Evolutionary conservation across 2,113 vertebrate genomes (phyloP).

Genomic region (Dipodomys spectabilis): DNA sequence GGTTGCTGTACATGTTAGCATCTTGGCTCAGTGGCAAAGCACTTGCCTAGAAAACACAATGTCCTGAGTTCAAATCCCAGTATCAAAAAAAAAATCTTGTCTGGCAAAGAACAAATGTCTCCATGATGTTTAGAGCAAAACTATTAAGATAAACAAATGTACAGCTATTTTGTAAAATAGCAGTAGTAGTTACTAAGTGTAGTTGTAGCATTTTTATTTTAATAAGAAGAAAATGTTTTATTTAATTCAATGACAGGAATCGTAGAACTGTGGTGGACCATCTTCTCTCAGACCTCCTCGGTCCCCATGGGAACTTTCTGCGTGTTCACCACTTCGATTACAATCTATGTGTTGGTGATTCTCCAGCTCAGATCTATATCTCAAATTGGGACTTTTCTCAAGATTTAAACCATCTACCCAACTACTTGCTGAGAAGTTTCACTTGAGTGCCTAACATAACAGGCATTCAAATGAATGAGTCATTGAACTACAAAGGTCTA

Average conservation of each 20-base stretch:
- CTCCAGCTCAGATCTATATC: not conserved
- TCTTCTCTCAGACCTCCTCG: not conserved
- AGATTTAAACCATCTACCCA: not conserved
- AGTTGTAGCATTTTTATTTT: not conserved
- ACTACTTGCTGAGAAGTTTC: not conserved
- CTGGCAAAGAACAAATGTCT: not conserved
- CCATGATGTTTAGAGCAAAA: not conserved
- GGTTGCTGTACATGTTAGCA: not conserved
- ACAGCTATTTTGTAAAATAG: slow-evolving; percentile 21
- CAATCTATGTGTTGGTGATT: not conserved
- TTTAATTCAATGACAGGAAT: not conserved
- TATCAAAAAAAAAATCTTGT: no score
- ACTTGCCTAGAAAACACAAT: no score
- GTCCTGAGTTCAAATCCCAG: no score
- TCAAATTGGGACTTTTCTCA: not conserved
- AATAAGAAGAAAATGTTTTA: not conserved
- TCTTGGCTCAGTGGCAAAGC: not conserved
- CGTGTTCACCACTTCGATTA: not conserved
- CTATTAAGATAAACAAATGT: not conserved
- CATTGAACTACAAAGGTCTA: not conserved
- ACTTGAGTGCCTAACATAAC: not conserved
- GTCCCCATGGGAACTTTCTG: not conserved
- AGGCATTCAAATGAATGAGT: not conserved
- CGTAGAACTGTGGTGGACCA: not conserved
- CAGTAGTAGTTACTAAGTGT: not conserved